phyloP scores from a whole-genome alignment of 1,140 invertebrate genomes.

The Ptiloglossa arizonensis region DNA sequence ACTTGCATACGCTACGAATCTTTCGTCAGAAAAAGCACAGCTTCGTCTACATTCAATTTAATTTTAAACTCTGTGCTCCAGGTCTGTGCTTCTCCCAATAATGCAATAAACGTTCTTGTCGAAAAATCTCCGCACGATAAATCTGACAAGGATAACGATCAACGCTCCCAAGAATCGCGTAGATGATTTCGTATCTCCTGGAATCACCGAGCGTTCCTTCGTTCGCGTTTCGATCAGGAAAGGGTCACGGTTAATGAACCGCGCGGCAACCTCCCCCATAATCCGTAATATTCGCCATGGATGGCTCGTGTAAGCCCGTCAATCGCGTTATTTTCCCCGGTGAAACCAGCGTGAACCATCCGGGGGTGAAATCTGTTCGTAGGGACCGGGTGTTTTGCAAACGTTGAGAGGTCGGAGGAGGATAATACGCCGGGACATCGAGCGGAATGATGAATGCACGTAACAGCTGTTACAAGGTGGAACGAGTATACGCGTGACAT shows the following conservation, averaged over 20 bases:
- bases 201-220: conserved; percentile 5
- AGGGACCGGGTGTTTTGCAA: conserved; percentile 45
- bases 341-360: conserved; percentile 18
- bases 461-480: conserved; percentile 45
- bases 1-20: too few species aligned
- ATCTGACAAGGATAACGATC: too few species aligned
- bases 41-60: too few species aligned
- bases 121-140: too few species aligned
- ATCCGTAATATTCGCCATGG: conserved; percentile 40
- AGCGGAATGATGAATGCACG: conserved; percentile 55
- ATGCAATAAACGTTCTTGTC: too few species aligned
- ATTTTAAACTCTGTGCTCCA: too few species aligned
- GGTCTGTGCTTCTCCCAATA: too few species aligned
- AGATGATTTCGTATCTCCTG: too few species aligned
- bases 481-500: conserved; percentile 31
- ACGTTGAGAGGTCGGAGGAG: conserved; percentile 32
- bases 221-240: background rate
- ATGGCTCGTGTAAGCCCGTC: conserved; percentile 5
- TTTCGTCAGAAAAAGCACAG: too few species aligned
- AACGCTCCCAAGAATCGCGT: too few species aligned
- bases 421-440: conserved; percentile 49
- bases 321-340: conserved; percentile 29
- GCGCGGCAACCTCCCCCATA: background rate
- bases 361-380: conserved; percentile 47
- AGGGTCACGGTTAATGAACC: background rate